Evolutionary conservation across 1,140 invertebrate species (phyloP), one percentile per base, ranked within the genome.

Genomic region (Dendrolimus kikuchii): DNA sequence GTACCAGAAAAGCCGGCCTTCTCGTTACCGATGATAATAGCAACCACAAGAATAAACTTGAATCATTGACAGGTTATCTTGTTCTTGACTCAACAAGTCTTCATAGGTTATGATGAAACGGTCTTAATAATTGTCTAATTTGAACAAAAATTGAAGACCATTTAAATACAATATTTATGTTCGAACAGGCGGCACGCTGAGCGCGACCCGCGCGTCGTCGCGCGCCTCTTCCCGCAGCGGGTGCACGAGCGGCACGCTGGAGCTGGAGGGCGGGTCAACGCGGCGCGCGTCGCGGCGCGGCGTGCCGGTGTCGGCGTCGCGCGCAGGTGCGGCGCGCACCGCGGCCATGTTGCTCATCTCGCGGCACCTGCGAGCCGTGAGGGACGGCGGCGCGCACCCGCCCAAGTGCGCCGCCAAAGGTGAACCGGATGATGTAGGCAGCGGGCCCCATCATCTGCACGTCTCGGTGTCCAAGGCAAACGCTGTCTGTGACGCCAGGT

Each of bases 331-430:
- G 90, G 94, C 94, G 86, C 92, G 93, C 84, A 91, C 93, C 88
- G 94, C 93, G 84, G 93, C 93, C 92, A 94, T 95, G 92, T 94
- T 95, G 92, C 92, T 95, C 89, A 94, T 95, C 90, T 95, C 94
- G 89, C 94, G 92, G 89, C 93, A 93, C 88, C 90, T 93, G 72
- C 88, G 89, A 85, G 89, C 90, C 77, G 74, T 80, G 75, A 73
- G 81, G 60, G 81, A 86, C 66, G 76, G 83, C 81, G 76, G 81
- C 81, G 77, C 78, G 79, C 81, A 77, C 77, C 76, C 83, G 79
- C 80, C 78, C 66, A 81, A 82, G 76, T 88, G 84, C 79, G 87
- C 87, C 81, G 82, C 85, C 82, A 84, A 84, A 86, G 80, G 84
- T 87, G 81, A 88, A 74, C 72, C 72, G 77, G 77, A 80, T 80